Percentiles rank a stretch among this genome's conserved stretches.
Conservation (phyloP, 2,888 invertebrate species). For the Melanotus villosus region DNA sequence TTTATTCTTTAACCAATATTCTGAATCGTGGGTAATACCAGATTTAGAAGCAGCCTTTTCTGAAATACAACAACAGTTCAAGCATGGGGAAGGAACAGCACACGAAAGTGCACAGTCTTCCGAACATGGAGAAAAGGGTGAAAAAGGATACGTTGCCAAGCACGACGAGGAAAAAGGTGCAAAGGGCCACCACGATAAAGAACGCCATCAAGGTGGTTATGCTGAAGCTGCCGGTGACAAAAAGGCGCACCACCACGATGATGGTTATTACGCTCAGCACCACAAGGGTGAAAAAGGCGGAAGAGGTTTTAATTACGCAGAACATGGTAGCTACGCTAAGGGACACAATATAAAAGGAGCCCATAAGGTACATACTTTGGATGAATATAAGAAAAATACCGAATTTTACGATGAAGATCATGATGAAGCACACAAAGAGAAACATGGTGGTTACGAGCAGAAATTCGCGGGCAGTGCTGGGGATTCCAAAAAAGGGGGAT, state of each 20-base stretch:
- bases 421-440: slow-evolving; percentile 82
- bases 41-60: slow-evolving; percentile 9
- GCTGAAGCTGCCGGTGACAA: slow-evolving; percentile 76
- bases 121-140: slow-evolving; percentile 79
- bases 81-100: slow-evolving; percentile 61
- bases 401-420: slow-evolving; percentile 86
- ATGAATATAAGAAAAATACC: slow-evolving; percentile 86
- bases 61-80: background rate
- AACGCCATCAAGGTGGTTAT: slow-evolving; percentile 75
- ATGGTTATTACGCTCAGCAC: slow-evolving; percentile 72
- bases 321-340: slow-evolving; percentile 82
- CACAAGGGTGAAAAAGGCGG: slow-evolving; percentile 75
- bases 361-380: slow-evolving; percentile 84
- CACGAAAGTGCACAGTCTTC: slow-evolving; percentile 77
- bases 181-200: slow-evolving; percentile 83
- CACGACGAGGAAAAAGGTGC: slow-evolving; percentile 78
- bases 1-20: background rate
- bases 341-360: slow-evolving; percentile 87
- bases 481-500: slow-evolving; percentile 80
- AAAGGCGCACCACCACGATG: slow-evolving; percentile 76
- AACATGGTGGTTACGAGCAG: slow-evolving; percentile 82
- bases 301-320: slow-evolving; percentile 74
- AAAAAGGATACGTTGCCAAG: slow-evolving; percentile 78
- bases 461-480: slow-evolving; percentile 82
- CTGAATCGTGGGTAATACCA: slow-evolving; percentile 16